phyloP scores from a whole-genome alignment of 2,888 invertebrate genomes.

The Drosophila maculinotata region DNA sequence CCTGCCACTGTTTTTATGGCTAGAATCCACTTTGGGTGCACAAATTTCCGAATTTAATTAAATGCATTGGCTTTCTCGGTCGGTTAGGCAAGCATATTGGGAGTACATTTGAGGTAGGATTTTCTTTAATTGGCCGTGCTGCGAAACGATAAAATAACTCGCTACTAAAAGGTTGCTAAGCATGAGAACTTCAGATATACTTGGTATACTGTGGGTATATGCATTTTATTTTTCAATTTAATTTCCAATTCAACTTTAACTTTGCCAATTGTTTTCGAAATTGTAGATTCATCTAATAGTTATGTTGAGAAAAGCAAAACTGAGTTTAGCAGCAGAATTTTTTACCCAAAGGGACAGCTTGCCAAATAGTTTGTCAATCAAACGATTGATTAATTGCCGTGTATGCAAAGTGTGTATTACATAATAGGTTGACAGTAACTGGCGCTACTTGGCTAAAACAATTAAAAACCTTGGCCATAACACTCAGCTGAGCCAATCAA shows the following conservation, averaged over 20 bases:
- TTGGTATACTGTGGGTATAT: no score
- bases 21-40: conserved; percentile 28
- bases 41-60: conserved; percentile 56
- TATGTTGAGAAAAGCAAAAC: no score
- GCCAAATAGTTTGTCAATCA: no score
- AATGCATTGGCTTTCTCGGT: conserved; percentile 45
- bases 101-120: conserved; percentile 3
- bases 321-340: no score
- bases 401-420: conserved; percentile 1
- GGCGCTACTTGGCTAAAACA: not conserved
- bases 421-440: conserved; percentile 17
- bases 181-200: no score
- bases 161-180: no score
- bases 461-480: conserved; percentile 8
- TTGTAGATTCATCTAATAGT: no score
- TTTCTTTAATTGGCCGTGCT: conserved; percentile 2
- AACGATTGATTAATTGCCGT: conserved; percentile 22
- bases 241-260: no score
- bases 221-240: no score
- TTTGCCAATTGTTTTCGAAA: no score
- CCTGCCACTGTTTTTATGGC: conserved; percentile 29
- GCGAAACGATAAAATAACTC: not conserved
- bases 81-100: conserved; percentile 1
- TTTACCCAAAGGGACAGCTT: no score
- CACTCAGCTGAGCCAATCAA: conserved; percentile 53